Evolutionary conservation across 2,888 invertebrate species (phyloP).

Genomic region (Cynaeus angustus): DNA sequence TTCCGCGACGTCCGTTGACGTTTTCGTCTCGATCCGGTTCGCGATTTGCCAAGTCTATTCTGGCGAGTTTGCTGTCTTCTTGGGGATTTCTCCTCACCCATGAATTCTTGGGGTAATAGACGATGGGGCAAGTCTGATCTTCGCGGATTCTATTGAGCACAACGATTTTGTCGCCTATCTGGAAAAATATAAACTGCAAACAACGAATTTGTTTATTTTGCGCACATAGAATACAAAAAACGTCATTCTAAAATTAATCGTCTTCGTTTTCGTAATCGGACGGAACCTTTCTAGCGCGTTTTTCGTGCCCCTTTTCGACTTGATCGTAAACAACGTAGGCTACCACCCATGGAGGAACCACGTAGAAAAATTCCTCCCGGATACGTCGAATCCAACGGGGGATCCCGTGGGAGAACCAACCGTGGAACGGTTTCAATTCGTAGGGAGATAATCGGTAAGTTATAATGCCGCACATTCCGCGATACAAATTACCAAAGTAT

Average conservation of each 20-base stretch:
- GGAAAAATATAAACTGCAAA: slow-evolving; percentile 2
- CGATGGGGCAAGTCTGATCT: slow-evolving; percentile 74
- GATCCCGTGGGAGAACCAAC: slow-evolving; percentile 82
- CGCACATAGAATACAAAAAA: background rate
- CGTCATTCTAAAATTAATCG: slow-evolving; percentile 57
- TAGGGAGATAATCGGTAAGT: slow-evolving; percentile 88
- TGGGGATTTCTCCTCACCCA: slow-evolving; percentile 56
- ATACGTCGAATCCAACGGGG: slow-evolving; percentile 85
- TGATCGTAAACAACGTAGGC: slow-evolving; percentile 78
- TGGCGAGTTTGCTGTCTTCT: slow-evolving; percentile 59
- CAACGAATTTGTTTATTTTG: background rate
- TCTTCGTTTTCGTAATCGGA: slow-evolving; percentile 82
- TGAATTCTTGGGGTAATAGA: slow-evolving; percentile 71
- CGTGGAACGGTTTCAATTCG: slow-evolving; percentile 87
- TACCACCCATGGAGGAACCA: slow-evolving; percentile 79
- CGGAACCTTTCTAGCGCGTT: slow-evolving; percentile 80
- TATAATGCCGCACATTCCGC: slow-evolving; percentile 83
- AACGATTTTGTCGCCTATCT: slow-evolving; percentile 84
- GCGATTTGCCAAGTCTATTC: slow-evolving; percentile 63
- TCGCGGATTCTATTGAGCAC: slow-evolving; percentile 80
- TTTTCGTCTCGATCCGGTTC: slow-evolving; percentile 80
- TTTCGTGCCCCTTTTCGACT: slow-evolving; percentile 75
- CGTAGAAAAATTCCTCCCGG: slow-evolving; percentile 78
- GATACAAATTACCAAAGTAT: slow-evolving; percentile 83
- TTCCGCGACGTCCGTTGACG: slow-evolving; percentile 82